Evolutionary conservation across 2,113 vertebrate species (phyloP).

Genomic region (Coreoperca whiteheadi): DNA sequence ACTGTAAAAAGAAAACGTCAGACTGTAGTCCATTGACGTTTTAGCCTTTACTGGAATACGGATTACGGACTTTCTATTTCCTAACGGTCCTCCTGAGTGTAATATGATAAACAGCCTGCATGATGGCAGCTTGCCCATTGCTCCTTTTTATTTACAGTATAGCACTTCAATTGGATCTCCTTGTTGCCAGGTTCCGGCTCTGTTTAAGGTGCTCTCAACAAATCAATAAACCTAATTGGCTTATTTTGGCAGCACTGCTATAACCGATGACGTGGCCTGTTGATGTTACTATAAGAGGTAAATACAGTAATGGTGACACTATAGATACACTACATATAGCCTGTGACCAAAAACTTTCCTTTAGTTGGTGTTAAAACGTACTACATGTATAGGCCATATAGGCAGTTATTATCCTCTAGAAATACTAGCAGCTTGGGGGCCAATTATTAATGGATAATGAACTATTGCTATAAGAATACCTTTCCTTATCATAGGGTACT

Average conservation of each 20-base stretch:
- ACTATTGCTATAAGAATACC: neutral
- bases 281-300: constrained; percentile 18
- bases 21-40: neutral
- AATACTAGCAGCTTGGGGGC: neutral
- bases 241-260: constrained; percentile 46
- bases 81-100: neutral
- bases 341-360: neutral
- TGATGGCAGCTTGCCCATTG: constrained; percentile 31
- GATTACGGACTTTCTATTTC: neutral
- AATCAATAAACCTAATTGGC: constrained; percentile 56
- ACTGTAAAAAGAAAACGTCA: too few relatives aligned
- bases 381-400: neutral
- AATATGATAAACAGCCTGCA: constrained; percentile 21
- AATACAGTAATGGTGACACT: neutral
- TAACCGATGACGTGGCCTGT: constrained; percentile 22
- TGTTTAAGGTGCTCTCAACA: constrained; percentile 48
- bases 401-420: neutral
- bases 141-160: constrained; percentile 37
- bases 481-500: neutral
- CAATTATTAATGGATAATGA: neutral
- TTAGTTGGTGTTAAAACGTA: neutral
- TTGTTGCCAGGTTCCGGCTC: constrained; percentile 40
- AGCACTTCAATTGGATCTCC: constrained; percentile 26
- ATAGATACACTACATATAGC: neutral
- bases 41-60: neutral